Evolutionary conservation across 2,888 invertebrate species (phyloP).

Genomic region (Entomobrya proxima): DNA sequence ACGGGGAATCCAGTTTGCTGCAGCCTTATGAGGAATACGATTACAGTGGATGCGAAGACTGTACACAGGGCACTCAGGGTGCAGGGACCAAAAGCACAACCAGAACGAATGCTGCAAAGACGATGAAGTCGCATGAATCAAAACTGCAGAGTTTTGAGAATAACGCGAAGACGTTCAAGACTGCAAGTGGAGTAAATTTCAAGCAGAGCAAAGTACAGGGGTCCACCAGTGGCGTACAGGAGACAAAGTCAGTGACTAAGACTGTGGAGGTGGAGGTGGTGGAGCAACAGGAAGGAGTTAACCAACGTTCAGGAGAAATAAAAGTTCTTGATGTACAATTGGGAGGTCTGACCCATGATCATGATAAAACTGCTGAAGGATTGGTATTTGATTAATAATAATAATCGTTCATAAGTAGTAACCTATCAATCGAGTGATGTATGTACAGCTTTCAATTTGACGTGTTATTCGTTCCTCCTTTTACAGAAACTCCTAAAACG

Average conservation of each 20-base stretch:
- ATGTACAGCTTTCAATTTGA: neutral
- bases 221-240: neutral
- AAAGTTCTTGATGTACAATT: too few species aligned
- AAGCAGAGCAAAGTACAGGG: neutral
- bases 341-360: too few species aligned
- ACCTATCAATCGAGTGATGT: too few species aligned
- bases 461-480: neutral
- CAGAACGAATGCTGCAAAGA: neutral
- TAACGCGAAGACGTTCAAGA: neutral
- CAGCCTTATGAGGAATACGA: neutral
- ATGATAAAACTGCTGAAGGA: too few species aligned
- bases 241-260: too few species aligned
- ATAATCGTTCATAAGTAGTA: too few species aligned
- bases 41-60: neutral
- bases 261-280: too few species aligned
- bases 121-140: neutral
- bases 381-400: too few species aligned
- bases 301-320: too few species aligned
- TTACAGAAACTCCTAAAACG: neutral
- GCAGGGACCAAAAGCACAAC: neutral
- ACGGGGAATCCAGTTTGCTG: constrained; percentile 25
- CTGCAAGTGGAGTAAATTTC: neutral
- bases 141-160: neutral
- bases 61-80: neutral
- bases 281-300: too few species aligned